Evolutionary conservation across 2,797 vertebrate species (phyloP), one percentile per base, ranked within the genome.

Genomic region (Danio jaintianensis): DNA sequence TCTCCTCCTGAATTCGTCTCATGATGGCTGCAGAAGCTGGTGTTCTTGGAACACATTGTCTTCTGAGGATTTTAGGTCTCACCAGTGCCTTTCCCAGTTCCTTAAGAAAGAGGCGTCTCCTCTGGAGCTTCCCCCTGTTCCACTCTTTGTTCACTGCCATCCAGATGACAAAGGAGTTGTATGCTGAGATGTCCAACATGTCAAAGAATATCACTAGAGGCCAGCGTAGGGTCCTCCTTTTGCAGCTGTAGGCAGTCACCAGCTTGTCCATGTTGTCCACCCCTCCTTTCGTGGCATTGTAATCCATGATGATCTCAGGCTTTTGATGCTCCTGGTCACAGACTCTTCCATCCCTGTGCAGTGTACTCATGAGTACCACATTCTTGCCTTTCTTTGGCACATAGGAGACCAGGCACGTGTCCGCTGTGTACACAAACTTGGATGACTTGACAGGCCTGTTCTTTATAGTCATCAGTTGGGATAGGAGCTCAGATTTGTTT

Each of bases 191-290:
- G 36, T 38, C 59, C 59, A 38, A 38, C 22, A 62, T 62, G 29
- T 62, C 15, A 38, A 29, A 55, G n/a, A 61, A 81, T 20, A 84
- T 67, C 55, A 71, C 66, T 29, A 80, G 68, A 15, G 79, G 75
- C 69, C 62, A 82, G 6, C 8, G 61, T 48, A 73, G 52, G 20
- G 77, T 80, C 36, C 16, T 82, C 7, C 63, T 77, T 83, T 78
- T 59, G 62, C 78, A 85, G 69, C 81, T 81, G 50, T 83, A 85
- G 48, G 5, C 8, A 68, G 73, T 79, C 75, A 84, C 36, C 70
- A 84, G 45, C 79, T 86, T 87, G 50, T 88, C 85, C 4, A 83
- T 5, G 66, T 84, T 84, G 82, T 86, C 86, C 42, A 84, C 76
- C 36, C 83, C 75, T 80, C 85, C 83, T 79, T 85, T 85, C 61